A percentile compares a stretch with the other conserved stretches of the same genome.
Evolutionary conservation across 2,888 invertebrate species (phyloP).

Genomic region (Phasia obesa): DNA sequence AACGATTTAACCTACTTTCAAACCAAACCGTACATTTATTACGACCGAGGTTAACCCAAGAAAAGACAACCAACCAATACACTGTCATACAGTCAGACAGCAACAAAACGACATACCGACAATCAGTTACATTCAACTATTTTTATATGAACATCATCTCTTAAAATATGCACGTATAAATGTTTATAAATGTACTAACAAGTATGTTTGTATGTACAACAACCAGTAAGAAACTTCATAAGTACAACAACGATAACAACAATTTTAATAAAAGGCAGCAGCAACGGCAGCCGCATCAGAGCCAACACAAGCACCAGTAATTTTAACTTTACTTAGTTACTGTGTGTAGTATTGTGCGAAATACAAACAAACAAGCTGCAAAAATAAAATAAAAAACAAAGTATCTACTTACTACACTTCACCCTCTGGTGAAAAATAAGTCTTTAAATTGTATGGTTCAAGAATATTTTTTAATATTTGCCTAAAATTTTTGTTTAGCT

Average conservation of each 20-base stretch:
- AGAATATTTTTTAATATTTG: too few relatives aligned
- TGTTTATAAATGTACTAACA: background rate
- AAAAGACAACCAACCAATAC: conserved; percentile 14
- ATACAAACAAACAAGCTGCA: conserved; percentile 54
- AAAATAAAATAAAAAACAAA: conserved; percentile 32
- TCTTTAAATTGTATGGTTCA: too few relatives aligned
- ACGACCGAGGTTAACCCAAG: conserved; percentile 44
- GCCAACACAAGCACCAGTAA: conserved; percentile 50
- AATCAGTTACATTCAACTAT: conserved; percentile 33
- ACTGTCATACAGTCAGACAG: conserved; percentile 18
- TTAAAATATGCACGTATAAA: conserved; percentile 3
- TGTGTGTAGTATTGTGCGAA: conserved; percentile 34
- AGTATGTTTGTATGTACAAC: conserved; percentile 1
- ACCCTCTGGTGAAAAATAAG: background rate
- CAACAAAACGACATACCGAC: conserved; percentile 41
- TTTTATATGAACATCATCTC: conserved; percentile 47
- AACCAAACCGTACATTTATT: conserved; percentile 18
- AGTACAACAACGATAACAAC: conserved; percentile 28
- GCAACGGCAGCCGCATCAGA: conserved; percentile 41
- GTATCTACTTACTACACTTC: conserved; percentile 31
- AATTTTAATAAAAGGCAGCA: conserved; percentile 37
- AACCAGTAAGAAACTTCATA: conserved; percentile 39
- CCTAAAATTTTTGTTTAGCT: too few relatives aligned
- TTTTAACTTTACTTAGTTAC: conserved; percentile 51
- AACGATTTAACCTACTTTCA: conserved; percentile 69